Evolutionary conservation across 1,140 invertebrate species (phyloP).

Genomic region (Potamilus streckersoni): DNA sequence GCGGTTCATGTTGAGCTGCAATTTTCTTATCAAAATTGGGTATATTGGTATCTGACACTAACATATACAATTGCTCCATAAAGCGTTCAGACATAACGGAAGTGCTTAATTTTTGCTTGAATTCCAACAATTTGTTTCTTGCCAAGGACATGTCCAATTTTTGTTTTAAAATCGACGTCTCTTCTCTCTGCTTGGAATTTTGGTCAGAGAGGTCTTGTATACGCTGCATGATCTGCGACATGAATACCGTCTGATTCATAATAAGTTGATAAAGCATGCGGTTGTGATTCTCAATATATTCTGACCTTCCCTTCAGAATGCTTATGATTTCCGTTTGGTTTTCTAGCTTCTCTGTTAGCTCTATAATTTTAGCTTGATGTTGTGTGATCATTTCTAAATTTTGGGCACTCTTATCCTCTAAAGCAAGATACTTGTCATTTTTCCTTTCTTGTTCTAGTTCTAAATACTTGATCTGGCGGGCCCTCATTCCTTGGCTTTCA

Average conservation of each 20-base stretch:
- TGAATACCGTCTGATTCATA: constrained; percentile 54
- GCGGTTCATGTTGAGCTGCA: neutral
- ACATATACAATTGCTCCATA: constrained; percentile 16
- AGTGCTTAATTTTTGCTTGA: neutral
- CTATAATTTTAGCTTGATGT: constrained; percentile 47
- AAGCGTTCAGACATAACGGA: neutral
- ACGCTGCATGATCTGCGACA: constrained; percentile 48
- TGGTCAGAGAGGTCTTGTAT: constrained; percentile 52
- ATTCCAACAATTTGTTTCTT: neutral
- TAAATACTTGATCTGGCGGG: constrained; percentile 45
- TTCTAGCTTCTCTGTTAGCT: constrained; percentile 41
- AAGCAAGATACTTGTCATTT: constrained; percentile 3
- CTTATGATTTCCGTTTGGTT: constrained; percentile 47
- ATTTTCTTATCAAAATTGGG: neutral
- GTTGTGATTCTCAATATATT: constrained; percentile 54
- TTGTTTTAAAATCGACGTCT: constrained; percentile 35
- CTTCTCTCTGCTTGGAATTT: constrained; percentile 39
- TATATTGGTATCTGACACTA: constrained; percentile 3
- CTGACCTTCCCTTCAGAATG: constrained; percentile 40
- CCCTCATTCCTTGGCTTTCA: constrained; percentile 46
- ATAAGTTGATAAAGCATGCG: constrained; percentile 51
- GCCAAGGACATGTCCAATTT: constrained; percentile 15
- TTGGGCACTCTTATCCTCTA: constrained; percentile 20
- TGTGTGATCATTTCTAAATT: constrained; percentile 39
- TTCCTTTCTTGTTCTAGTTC: constrained; percentile 41